Evolutionary conservation across 2,888 invertebrate species (phyloP), one percentile per base, ranked within the genome.

Genomic region (Drosophila percnosoma): DNA sequence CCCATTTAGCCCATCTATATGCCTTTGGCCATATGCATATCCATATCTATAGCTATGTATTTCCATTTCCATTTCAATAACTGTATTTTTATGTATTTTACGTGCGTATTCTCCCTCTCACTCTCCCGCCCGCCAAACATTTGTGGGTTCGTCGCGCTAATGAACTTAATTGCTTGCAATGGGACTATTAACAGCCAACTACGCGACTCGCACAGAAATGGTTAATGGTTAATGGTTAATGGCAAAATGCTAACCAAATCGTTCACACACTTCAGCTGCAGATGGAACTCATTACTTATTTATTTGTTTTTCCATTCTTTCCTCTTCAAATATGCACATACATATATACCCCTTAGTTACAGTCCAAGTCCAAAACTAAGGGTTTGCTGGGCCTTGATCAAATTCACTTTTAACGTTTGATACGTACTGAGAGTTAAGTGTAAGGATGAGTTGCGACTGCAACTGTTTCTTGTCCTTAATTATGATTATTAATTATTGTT

Each of bases 91-190:
- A 18, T 58, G 7, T 42, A 11, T 34, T n/a, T 13, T 55, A 55
- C n/a, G 36, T 27, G 36, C 33, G 24, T 54, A 10, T 10, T 42
- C 34, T 34, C 5, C 29, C n/a, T 18, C n/a, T 21, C 34, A 33
- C 38, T 36, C 21, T 42, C 13, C 40, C 27, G 33, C 45, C 31
- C 21, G 40, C 13, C 11, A 45, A 45, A 40, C 34, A 24, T 36
- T 49, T 53, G 48, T 27, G 67, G 15, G 34, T 53, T 52, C 36
- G 66, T 63, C 64, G 57, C 75, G 67, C 80, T 82, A 82, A 83
- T 83, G 82, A 80, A 80, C 69, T 73, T 86, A 83, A 83, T 83
- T 83, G 86, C 82, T 75, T 83, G 82, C 86, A 78, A 73, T 85
- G 86, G 83, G 86, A 85, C 82, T 75, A 82, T 85, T 85, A 83